These are phyloP conservation scores for Cossypha caffra DNA, from an alignment of 2,797 vertebrate genomes.

Conservation along the genomic window DNA sequence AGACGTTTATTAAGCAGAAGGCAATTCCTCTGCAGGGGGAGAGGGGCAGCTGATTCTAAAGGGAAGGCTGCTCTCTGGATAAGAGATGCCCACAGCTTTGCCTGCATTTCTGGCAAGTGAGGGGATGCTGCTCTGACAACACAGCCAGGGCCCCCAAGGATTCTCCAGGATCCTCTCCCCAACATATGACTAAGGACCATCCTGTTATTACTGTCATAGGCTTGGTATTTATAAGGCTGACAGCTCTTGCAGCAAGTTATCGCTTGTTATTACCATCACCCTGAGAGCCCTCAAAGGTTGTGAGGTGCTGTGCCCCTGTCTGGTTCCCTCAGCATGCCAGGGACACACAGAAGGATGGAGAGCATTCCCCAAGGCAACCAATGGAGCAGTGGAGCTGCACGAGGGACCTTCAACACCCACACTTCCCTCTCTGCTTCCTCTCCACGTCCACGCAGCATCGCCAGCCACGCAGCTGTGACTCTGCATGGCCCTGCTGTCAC, in stretches of 20 bases:
- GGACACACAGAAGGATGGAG: background rate
- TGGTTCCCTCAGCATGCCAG: background rate
- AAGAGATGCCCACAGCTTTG: background rate
- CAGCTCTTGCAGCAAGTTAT: conserved; percentile 28
- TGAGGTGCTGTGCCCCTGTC: background rate
- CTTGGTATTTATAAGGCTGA: conserved; percentile 13
- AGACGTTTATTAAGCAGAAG: conserved; percentile 73
- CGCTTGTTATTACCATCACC: background rate
- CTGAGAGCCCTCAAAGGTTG: background rate
- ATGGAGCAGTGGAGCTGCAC: background rate
- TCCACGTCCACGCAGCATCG: rapidly evolving
- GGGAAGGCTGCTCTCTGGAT: background rate
- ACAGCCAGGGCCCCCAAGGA: background rate
- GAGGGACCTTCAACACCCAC: background rate
- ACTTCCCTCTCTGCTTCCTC: background rate
- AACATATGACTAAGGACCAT: background rate
- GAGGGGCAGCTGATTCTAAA: conserved; percentile 32
- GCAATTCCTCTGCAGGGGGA: conserved; percentile 47
- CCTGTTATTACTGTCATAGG: background rate
- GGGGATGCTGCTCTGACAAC: background rate
- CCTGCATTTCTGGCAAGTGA: background rate
- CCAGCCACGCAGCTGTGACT: background rate
- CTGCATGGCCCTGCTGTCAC: background rate
- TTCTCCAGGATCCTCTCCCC: background rate
- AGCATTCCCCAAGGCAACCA: background rate